phyloP scores from a whole-genome alignment of 2,113 vertebrate genomes.

The Cnemophilus loriae region DNA sequence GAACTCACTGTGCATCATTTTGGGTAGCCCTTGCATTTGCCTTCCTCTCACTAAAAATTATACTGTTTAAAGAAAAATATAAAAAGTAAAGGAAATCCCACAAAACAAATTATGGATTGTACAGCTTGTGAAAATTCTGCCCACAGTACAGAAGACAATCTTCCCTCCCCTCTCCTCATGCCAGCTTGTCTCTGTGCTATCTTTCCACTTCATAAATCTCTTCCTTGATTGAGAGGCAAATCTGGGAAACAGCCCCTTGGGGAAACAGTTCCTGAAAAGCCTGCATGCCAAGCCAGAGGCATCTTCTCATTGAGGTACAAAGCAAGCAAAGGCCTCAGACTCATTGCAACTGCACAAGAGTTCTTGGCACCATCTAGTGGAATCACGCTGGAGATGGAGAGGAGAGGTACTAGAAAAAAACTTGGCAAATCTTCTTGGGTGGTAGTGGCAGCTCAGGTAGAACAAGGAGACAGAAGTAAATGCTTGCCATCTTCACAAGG shows the following conservation, averaged over 20 bases:
- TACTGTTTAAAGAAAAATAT: not conserved
- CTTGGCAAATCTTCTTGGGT: not conserved
- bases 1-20: not conserved
- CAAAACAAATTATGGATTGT: not conserved
- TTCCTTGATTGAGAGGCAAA: slow-evolving; percentile 39
- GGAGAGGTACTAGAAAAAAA: not conserved
- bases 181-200: slow-evolving; percentile 6
- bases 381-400: not conserved
- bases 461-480: not conserved
- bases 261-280: slow-evolving; percentile 58
- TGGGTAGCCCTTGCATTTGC: not conserved
- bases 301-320: slow-evolving; percentile 27
- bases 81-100: not conserved
- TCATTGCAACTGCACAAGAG: slow-evolving; percentile 13
- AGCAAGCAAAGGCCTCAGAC: not conserved
- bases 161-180: not conserved
- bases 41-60: not conserved
- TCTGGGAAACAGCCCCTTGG: slow-evolving; percentile 45
- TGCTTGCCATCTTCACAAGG: not conserved
- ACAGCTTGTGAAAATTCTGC: not conserved
- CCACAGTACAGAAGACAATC: not conserved
- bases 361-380: slow-evolving; percentile 69
- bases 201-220: slow-evolving; percentile 41
- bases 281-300: slow-evolving; percentile 25
- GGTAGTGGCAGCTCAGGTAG: not conserved